These are phyloP conservation scores for Orientallactaga sibirica DNA, from an alignment of 2,797 vertebrate genomes.

Conservation along the genomic window DNA sequence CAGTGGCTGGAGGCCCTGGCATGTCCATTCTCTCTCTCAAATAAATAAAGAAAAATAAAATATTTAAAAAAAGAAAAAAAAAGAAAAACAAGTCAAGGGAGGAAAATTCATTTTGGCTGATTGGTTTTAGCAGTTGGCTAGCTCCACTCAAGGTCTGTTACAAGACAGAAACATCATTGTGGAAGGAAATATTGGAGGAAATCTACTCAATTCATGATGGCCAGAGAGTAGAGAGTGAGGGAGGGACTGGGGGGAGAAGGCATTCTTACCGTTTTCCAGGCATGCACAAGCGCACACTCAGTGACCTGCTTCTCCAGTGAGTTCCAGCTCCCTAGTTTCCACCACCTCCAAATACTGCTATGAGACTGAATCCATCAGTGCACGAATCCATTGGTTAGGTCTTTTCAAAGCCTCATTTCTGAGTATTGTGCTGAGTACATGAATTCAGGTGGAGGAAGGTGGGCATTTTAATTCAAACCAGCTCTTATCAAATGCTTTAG, in stretches of 20 bases:
- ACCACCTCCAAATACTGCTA: no score
- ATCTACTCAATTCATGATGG: neutral
- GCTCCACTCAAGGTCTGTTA: neutral
- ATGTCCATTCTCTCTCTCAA: no score
- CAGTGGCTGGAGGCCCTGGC: no score
- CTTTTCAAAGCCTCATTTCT: neutral
- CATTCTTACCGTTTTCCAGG: neutral
- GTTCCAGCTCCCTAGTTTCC: neutral
- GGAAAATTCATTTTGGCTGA: neutral
- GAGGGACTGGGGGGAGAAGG: neutral
- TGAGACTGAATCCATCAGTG: neutral
- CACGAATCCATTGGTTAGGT: no score
- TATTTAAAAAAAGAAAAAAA: no score
- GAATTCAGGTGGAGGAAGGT: neutral
- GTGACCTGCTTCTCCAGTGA: neutral
- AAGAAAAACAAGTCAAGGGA: neutral
- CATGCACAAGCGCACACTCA: no score
- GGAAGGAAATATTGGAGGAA: neutral
- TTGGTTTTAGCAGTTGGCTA: neutral
- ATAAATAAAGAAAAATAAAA: no score
- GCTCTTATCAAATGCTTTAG: constrained; percentile 22
- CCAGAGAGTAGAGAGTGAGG: neutral
- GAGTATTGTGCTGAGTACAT: neutral
- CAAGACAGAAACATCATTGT: no score
- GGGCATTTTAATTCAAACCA: neutral